phyloP scores from a whole-genome alignment of 2,113 vertebrate species.

The Dasyornis broadbenti region DNA sequence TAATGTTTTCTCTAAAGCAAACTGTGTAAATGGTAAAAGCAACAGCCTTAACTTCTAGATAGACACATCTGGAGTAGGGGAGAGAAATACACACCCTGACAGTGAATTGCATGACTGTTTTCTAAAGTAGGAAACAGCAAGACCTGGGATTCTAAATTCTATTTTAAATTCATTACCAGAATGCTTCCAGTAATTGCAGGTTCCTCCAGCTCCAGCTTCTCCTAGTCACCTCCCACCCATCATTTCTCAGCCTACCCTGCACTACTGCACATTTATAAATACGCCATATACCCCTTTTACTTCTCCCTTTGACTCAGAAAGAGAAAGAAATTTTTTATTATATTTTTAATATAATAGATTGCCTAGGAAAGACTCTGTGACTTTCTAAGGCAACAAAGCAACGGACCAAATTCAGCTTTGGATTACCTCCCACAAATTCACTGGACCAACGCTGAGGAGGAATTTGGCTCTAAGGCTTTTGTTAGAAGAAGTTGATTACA shows the following conservation, averaged over 20 bases:
- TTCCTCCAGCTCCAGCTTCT: background rate
- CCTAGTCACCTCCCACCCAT: background rate
- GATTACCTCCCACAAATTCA: background rate
- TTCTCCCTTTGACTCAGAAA: background rate
- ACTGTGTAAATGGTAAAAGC: background rate
- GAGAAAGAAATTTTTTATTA: background rate
- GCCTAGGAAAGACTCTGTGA: background rate
- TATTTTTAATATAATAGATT: background rate
- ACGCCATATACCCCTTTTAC: background rate
- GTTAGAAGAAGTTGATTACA: background rate
- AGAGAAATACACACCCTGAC: background rate
- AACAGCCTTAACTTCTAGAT: background rate
- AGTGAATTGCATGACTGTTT: background rate
- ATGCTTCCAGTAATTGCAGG: background rate
- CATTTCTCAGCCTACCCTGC: background rate
- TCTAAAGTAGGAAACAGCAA: background rate
- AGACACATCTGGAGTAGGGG: background rate
- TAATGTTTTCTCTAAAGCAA: background rate
- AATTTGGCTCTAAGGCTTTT: background rate
- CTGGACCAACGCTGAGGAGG: background rate
- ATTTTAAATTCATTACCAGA: background rate
- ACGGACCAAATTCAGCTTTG: background rate
- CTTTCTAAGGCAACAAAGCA: conserved; percentile 1
- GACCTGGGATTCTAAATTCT: background rate
- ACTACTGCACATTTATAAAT: background rate